These are phyloP conservation scores for Agelaius tricolor DNA, from an alignment of 2,113 vertebrate species.

Conservation along the genomic window DNA sequence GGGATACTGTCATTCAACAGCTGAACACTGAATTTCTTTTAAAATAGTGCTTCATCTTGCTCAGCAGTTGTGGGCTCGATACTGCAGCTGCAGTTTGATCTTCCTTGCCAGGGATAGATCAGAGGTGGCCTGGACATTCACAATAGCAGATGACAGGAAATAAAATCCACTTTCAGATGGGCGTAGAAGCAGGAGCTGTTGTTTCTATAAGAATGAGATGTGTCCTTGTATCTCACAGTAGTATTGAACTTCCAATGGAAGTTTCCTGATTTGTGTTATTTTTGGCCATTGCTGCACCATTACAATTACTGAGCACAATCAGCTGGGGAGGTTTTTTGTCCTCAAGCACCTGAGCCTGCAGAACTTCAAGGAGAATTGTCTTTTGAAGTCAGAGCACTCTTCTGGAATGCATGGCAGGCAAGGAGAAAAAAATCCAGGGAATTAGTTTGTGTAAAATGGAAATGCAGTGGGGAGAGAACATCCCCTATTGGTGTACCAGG, in stretches of 20 bases:
- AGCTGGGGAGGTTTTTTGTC: neutral
- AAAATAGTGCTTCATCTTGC: neutral
- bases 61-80: neutral
- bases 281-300: neutral
- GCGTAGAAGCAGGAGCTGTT: neutral
- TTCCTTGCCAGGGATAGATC: neutral
- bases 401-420: neutral
- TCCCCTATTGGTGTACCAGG: neutral
- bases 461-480: neutral
- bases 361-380: neutral
- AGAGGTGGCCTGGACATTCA: neutral
- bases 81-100: neutral
- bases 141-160: neutral
- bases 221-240: neutral
- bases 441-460: neutral
- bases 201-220: neutral
- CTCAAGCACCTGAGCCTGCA: neutral
- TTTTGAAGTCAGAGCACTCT: neutral
- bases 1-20: neutral
- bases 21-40: neutral
- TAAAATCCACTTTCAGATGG: neutral
- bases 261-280: neutral
- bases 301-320: neutral
- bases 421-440: neutral
- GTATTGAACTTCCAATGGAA: neutral